Base-by-base conservation (phyloP, 2,888 invertebrate species). In the Mesoligia furuncula region DNA sequence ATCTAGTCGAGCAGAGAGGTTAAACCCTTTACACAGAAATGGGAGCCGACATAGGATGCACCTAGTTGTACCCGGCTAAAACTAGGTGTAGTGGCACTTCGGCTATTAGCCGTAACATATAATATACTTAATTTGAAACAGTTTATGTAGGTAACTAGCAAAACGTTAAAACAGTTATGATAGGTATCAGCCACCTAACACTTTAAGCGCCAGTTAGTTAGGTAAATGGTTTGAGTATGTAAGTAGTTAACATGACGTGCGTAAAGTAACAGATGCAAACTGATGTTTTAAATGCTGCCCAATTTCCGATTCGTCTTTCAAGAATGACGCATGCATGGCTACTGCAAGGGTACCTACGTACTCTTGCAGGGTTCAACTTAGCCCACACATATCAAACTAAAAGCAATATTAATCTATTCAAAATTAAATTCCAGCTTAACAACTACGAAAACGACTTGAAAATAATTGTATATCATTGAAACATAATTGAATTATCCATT, bases 401-500 rank as follows among this genome's bases (percentile, higher is more conserved):
- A 62, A 82, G 73, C 79, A 83, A 85, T 81, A 84, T 81, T 83
- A 73, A 80, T 82, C 64, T 69, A 57, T 62, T 61, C 59, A 75
- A 83, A 83, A 86, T 83, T 62, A 65, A 75, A 80, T 77, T 75
- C 62, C 59, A 64, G 15, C 65, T 42, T 61, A 70, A 62, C 48
- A 85, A 73, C 66, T 59, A 66, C 57, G 48, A 73, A 68, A 82
- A 77, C 61, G 57, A 69, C 67, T 85, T 57, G 48, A 75, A 81
- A 74, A 74, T 81, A 79, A 87, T 71, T 27, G 68, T 72, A 85
- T 81, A 76, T 85, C 83, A 79, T 80, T 86, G 71, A 72, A 81
- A 81, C 73, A 62, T 79, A 83, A 84, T 84, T 86, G 72, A 84
- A 85, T 89, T 89, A 90, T 88, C 88, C 87, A 78, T 90, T 90